Percentiles rank a stretch among this genome's conserved stretches.
Conservation (phyloP, 1,140 invertebrate species). For the Planococcus citri region DNA sequence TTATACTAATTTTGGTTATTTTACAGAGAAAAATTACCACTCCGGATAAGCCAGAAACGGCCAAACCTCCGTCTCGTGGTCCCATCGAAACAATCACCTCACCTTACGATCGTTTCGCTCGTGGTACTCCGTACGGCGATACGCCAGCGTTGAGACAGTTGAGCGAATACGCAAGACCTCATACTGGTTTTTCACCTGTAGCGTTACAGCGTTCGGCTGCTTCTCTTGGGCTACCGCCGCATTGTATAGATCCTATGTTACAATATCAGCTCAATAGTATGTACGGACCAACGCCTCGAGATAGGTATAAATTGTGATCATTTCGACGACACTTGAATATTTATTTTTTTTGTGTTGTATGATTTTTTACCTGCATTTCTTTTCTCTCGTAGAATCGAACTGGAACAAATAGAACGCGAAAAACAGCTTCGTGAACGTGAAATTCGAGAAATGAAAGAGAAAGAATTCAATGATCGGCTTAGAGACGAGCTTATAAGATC, state of each 20-base stretch:
- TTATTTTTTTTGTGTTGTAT: background rate
- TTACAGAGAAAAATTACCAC: slow-evolving; percentile 53
- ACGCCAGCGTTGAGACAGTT: slow-evolving; percentile 83
- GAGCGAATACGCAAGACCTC: slow-evolving; percentile 72
- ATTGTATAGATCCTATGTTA: slow-evolving; percentile 61
- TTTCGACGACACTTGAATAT: background rate
- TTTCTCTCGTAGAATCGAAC: slow-evolving; percentile 42
- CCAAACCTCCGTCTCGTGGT: slow-evolving; percentile 57
- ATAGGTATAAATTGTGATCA: slow-evolving; percentile 38
- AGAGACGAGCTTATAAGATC: slow-evolving; percentile 71
- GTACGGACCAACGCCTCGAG: slow-evolving; percentile 39
- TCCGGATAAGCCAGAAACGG: slow-evolving; percentile 54
- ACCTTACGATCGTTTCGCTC: slow-evolving; percentile 60
- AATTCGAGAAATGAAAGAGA: slow-evolving; percentile 67
- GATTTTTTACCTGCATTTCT: slow-evolving; percentile 10
- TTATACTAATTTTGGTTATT: background rate
- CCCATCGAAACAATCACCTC: slow-evolving; percentile 59
- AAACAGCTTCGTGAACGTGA: slow-evolving; percentile 71
- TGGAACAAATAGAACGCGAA: slow-evolving; percentile 69
- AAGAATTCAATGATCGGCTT: slow-evolving; percentile 65
- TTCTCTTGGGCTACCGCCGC: slow-evolving; percentile 41
- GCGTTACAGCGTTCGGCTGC: slow-evolving; percentile 36
- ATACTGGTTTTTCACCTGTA: slow-evolving; percentile 70
- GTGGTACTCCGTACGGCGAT: slow-evolving; percentile 50
- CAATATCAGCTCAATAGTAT: slow-evolving; percentile 58